Base-by-base conservation (phyloP, 2,113 vertebrate species). In the Macrotus californicus region DNA sequence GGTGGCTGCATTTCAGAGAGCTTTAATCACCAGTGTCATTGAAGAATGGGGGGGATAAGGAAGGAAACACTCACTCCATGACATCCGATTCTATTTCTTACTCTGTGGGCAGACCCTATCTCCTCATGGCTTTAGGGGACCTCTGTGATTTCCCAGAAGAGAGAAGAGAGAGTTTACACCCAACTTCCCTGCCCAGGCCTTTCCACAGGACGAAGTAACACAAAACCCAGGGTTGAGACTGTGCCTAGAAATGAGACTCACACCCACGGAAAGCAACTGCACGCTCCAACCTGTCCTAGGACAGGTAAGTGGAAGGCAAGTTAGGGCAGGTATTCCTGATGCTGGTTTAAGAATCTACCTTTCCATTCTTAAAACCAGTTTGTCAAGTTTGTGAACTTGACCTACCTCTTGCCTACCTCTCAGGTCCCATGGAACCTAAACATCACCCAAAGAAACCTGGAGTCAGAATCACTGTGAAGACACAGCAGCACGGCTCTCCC, bases 271-370 rank as follows among this genome's bases (percentile, higher is more conserved):
- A 56, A 84, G 61, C 43, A 24, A 31, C 75, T 8, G 34, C 36
- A 18, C 0, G 2, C 14, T 50, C 48, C 54, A 7, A 15, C 77
- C 46, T 13, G 7, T 3, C 83, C 77, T 16, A 8, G 67, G 24
- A 31, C 24, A 15, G 26, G 9, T 12, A n/a, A 10, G 9, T 1
- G 1, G 19, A 66, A 80, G n/a, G 61, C 84, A 70, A 22, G 50
- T 10, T 12, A 21, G 39, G 64, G 22, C 56, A 43, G 15, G n/a
- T 10, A 11, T 26, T 46, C 66, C 12, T 0, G 1, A 41, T 52
- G 59, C 31, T 90, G 19, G 12, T 39, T 67, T 29, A 73, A 93
- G 54, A 82, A 88, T 52, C 54, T 67, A 14, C 3, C 50, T 14
- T 75, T 36, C 21, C 29, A 11, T 61, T 64, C 54, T 18, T 39